Percentiles rank a stretch among this genome's conserved stretches.
Conservation (phyloP, 2,797 vertebrate species). For the Perodicticus potto region DNA sequence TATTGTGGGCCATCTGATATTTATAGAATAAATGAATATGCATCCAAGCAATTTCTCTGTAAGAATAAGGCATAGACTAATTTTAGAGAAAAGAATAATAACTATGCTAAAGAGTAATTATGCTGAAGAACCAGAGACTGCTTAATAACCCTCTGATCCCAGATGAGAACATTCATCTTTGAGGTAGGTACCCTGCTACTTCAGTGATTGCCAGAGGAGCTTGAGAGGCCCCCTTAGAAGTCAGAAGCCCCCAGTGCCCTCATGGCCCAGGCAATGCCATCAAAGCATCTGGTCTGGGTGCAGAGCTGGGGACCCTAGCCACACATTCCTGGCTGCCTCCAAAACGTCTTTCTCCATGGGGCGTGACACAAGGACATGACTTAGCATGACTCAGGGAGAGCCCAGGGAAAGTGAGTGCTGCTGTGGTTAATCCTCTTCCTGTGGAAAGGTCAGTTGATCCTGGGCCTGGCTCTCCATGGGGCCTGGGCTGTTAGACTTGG, state of each 20-base stretch:
- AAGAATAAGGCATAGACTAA: neutral
- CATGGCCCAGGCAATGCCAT: neutral
- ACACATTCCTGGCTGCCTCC: neutral
- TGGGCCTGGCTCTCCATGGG: neutral
- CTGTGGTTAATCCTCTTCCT: conserved; percentile 66
- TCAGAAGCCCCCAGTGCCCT: neutral
- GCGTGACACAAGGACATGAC: neutral
- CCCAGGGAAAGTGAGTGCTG: conserved; percentile 65
- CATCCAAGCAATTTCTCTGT: neutral
- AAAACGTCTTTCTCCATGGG: conserved; percentile 24
- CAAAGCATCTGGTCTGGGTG: neutral
- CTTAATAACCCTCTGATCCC: neutral
- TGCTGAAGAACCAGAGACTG: neutral
- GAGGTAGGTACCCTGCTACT: neutral
- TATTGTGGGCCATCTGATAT: neutral
- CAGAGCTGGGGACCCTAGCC: neutral
- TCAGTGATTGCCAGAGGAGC: neutral
- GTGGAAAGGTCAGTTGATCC: conserved; percentile 57
- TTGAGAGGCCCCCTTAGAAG: neutral
- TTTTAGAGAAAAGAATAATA: conserved; percentile 5
- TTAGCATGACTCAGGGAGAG: conserved; percentile 62
- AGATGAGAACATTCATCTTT: neutral
- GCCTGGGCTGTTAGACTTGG: neutral
- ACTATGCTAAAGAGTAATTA: neutral
- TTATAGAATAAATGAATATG: neutral